Evolutionary conservation across 2,113 vertebrate genomes (phyloP).

Genomic region (human): GRCh38 chr6:167579501-167580000

Average conservation of each 20-base stretch:
- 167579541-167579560: too few species aligned
- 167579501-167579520: neutral
- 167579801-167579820: neutral
- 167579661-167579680: fast-evolving
- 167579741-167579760: neutral
- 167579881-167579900: too few species aligned
- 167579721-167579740: neutral
- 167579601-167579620: neutral
- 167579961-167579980: neutral
- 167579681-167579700: fast-evolving
- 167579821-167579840: fast-evolving
- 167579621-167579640: too few species aligned
- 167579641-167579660: fast-evolving
- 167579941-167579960: fast-evolving
- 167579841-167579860: fast-evolving
- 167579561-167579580: neutral
- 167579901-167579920: too few species aligned
- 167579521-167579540: neutral
- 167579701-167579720: too few species aligned
- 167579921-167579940: too few species aligned
- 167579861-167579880: fast-evolving
- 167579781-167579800: neutral
- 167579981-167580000: neutral
- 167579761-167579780: too few species aligned
- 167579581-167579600: fast-evolving